A percentile compares a stretch with the other conserved stretches of the same genome.
These are phyloP conservation scores for Heterocephalus glaber DNA, from an alignment of 2,113 vertebrate genomes.

Conservation along the genomic window DNA sequence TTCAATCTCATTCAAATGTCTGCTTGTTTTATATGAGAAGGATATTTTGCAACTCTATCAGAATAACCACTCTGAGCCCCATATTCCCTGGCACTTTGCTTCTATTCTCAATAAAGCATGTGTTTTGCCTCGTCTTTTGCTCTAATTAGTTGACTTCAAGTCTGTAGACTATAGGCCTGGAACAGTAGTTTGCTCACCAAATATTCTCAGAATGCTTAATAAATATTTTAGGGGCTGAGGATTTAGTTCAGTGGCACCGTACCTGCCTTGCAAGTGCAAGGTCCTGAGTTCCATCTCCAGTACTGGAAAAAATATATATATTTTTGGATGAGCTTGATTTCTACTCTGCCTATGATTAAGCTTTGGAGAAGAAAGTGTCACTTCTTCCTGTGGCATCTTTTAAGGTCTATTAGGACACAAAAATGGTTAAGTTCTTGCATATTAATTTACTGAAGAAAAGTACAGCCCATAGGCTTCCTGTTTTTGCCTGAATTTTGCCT, in stretches of 20 bases:
- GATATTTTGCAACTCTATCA: not conserved
- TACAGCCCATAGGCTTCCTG: not conserved
- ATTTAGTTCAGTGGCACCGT: no score
- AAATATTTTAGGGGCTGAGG: not conserved
- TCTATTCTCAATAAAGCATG: not conserved
- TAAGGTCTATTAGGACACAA: not conserved
- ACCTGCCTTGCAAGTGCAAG: no score
- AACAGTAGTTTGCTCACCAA: not conserved
- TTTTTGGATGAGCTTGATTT: not conserved
- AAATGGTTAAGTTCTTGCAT: not conserved
- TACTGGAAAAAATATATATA: no score
- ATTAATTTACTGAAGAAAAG: not conserved
- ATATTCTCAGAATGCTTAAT: not conserved
- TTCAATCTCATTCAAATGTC: not conserved
- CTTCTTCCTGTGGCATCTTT: not conserved
- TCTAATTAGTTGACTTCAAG: not conserved
- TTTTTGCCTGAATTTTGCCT: not conserved
- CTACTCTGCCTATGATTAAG: not conserved
- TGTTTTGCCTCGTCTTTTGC: not conserved
- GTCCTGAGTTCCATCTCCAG: no score
- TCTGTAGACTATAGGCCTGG: not conserved
- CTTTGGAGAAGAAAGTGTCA: not conserved
- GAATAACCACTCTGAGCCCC: not conserved
- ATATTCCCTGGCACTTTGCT: not conserved
- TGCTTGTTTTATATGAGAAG: not conserved